Evolutionary conservation across 2,113 vertebrate genomes (phyloP).

Genomic region (Rhinogobius similis): DNA sequence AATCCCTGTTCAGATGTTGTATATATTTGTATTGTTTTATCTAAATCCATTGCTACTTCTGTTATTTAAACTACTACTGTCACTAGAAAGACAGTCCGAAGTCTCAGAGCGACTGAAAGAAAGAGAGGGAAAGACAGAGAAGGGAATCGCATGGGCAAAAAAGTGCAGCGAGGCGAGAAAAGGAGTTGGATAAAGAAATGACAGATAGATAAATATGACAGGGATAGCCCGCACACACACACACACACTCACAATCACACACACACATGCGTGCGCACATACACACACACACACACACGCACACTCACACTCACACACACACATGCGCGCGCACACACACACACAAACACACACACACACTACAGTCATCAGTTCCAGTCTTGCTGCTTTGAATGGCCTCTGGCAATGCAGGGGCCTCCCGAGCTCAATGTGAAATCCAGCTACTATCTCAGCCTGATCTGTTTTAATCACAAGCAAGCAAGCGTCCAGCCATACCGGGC

Average conservation of each 20-base stretch:
- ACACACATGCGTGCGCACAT: too few species aligned
- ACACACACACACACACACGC: conserved; percentile 19
- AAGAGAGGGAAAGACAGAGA: conserved; percentile 20
- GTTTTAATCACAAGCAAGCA: conserved; percentile 66
- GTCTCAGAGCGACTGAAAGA: conserved; percentile 42
- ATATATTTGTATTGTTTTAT: background rate
- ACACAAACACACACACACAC: conserved; percentile 26
- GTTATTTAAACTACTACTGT: background rate
- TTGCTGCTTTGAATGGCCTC: conserved; percentile 63
- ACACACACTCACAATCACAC: conserved; percentile 16
- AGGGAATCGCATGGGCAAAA: conserved; percentile 56
- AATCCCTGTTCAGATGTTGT: background rate
- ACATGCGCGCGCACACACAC: conserved; percentile 20
- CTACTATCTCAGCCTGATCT: conserved; percentile 62
- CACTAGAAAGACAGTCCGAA: conserved; percentile 41
- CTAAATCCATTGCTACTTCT: background rate
- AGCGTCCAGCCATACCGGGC: conserved; percentile 21
- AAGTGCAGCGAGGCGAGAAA: conserved; percentile 59
- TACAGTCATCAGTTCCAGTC: conserved; percentile 66
- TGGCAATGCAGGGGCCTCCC: conserved; percentile 59
- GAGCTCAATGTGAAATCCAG: conserved; percentile 61
- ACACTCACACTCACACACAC: conserved; percentile 28
- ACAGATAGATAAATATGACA: conserved; percentile 71
- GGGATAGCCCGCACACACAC: conserved; percentile 49
- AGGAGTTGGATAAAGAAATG: conserved; percentile 54